Percentiles rank a stretch among this genome's conserved stretches.
These are phyloP conservation scores for Rhyacichthys aspro DNA, from an alignment of 2,797 vertebrate species.

Conservation along the genomic window DNA sequence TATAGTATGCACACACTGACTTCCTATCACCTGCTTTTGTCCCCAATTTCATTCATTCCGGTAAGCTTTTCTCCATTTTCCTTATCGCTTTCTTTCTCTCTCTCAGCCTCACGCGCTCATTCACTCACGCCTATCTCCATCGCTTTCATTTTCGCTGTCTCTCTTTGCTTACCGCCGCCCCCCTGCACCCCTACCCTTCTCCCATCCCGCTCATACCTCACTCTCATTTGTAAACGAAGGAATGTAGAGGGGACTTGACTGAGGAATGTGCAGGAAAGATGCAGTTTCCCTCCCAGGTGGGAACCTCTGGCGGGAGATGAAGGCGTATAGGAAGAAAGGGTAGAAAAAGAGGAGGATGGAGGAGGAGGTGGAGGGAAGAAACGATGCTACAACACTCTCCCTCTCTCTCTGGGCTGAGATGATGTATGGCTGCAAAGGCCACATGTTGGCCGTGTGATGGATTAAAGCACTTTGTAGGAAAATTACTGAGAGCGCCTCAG, in stretches of 20 bases:
- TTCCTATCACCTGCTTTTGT: constrained; percentile 69
- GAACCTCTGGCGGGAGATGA: constrained; percentile 53
- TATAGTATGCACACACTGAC: constrained; percentile 31
- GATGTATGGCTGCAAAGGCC: constrained; percentile 98
- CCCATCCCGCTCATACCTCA: constrained; percentile 52
- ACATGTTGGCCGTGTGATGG: constrained; percentile 98
- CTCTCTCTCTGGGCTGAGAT: constrained; percentile 84
- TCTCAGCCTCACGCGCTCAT: constrained; percentile 61
- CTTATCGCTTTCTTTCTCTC: constrained; percentile 74
- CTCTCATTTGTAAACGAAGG: constrained; percentile 74
- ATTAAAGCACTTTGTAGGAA: constrained; percentile 99
- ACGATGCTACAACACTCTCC: constrained; percentile 75
- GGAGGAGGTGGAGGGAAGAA: constrained; percentile 69
- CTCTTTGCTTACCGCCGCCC: constrained; percentile 52
- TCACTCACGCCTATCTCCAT: constrained; percentile 73
- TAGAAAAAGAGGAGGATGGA: constrained; percentile 22
- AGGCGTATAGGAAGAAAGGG: constrained; percentile 36
- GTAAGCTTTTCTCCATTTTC: constrained; percentile 76
- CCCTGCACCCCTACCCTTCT: constrained; percentile 11
- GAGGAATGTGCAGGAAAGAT: constrained; percentile 58
- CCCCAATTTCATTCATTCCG: constrained; percentile 74
- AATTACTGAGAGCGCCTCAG: constrained; percentile 98
- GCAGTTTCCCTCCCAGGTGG: constrained; percentile 68
- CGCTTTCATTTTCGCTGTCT: constrained; percentile 71
- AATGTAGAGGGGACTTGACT: constrained; percentile 40